phyloP scores from a whole-genome alignment of 1,140 invertebrate genomes.

The Cherax quadricarinatus region DNA sequence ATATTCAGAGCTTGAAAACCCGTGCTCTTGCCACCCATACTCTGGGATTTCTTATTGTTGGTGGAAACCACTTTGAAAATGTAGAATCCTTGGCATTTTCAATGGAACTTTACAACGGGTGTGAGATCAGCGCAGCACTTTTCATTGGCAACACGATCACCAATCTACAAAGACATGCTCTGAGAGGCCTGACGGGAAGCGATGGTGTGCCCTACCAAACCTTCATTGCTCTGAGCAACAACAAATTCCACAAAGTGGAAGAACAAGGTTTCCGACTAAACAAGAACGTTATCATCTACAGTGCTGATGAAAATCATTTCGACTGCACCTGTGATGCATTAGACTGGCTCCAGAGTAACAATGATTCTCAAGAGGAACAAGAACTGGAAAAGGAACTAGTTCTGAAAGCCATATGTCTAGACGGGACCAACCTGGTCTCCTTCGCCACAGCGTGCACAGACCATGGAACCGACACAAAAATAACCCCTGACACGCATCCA shows the following conservation, averaged over 20 bases:
- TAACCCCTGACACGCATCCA: neutral
- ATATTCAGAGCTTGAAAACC: conserved; percentile 34
- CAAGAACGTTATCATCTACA: conserved; percentile 38
- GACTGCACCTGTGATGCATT: conserved; percentile 36
- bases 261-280: conserved; percentile 50
- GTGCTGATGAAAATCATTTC: conserved; percentile 58
- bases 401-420: neutral
- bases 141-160: conserved; percentile 55
- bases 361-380: conserved; percentile 2
- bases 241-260: conserved; percentile 41
- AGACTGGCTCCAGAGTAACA: conserved; percentile 22
- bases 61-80: conserved; percentile 47
- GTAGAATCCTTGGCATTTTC: conserved; percentile 31
- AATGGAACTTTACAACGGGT: conserved; percentile 61
- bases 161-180: conserved; percentile 10
- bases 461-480: neutral
- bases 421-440: conserved; percentile 29
- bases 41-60: conserved; percentile 55
- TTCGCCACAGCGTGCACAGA: conserved; percentile 22
- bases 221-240: conserved; percentile 59
- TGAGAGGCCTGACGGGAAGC: conserved; percentile 28
- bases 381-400: conserved; percentile 54
- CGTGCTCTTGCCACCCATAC: conserved; percentile 45
- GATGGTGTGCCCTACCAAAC: conserved; percentile 34
- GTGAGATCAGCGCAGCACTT: conserved; percentile 67